Conservation (phyloP, 2,113 vertebrate genomes). For the Microtus oregoni region DNA sequence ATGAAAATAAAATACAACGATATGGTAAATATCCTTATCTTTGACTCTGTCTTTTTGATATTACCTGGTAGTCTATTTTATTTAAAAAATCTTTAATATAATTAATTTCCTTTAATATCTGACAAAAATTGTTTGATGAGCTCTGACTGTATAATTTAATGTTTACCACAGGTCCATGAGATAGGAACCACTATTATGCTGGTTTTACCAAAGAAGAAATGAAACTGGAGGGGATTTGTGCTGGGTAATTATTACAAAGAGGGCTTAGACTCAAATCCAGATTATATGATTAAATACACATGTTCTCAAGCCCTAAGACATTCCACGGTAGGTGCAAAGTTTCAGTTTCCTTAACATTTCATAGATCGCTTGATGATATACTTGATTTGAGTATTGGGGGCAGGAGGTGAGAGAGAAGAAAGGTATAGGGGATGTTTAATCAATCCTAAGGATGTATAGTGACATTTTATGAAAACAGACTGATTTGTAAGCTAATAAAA, state of each 20-base stretch:
- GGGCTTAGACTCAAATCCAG: not conserved
- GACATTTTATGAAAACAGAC: not conserved
- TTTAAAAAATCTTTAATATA: constrained; percentile 1
- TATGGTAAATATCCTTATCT: not conserved
- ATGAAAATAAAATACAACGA: constrained; percentile 16
- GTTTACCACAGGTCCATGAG: not conserved
- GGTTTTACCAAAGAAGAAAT: constrained; percentile 6
- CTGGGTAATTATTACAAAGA: not conserved
- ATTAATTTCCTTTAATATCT: constrained; percentile 16
- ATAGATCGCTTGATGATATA: not conserved
- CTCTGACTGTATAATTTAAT: not conserved
- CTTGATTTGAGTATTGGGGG: not conserved
- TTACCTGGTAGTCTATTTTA: not conserved
- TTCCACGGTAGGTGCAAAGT: not conserved
- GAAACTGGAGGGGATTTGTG: not conserved
- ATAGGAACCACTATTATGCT: not conserved
- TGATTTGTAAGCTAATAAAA: not conserved
- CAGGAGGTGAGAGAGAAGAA: not conserved
- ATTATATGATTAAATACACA: not conserved
- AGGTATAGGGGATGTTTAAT: not conserved
- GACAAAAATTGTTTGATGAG: not conserved
- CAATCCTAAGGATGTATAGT: not conserved
- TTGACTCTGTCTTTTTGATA: constrained; percentile 20
- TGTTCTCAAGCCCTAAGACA: not conserved
- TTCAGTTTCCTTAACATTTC: constrained; percentile 1